These are phyloP conservation scores for Actinia tenebrosa DNA, from an alignment of 64 coral and sea anemone genomes.

Conservation along the genomic window DNA sequence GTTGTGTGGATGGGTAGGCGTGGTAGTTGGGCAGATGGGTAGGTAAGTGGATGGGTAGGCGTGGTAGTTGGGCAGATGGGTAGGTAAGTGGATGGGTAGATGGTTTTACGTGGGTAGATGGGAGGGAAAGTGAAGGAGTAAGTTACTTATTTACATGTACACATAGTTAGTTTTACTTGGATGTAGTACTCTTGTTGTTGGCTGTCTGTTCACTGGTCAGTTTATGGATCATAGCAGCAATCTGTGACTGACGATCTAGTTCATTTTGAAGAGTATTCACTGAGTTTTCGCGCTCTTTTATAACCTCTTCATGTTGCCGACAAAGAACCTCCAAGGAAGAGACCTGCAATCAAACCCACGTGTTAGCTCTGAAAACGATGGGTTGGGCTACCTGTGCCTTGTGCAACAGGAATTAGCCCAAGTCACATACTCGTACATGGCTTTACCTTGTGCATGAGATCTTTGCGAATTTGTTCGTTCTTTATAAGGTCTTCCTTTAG, in stretches of 20 bases:
- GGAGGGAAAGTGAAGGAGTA: neutral
- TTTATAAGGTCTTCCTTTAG: slow-evolving; percentile 15
- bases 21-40: neutral
- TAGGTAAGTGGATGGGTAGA: neutral
- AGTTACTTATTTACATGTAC: neutral
- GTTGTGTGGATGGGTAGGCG: neutral
- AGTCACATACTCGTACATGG: neutral
- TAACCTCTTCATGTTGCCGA: slow-evolving; percentile 78
- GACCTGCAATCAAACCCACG: slow-evolving; percentile 21
- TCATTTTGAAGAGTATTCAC: slow-evolving; percentile 68
- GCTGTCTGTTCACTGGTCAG: slow-evolving; percentile 49
- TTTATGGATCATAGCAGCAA: slow-evolving; percentile 89
- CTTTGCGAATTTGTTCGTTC: slow-evolving; percentile 2
- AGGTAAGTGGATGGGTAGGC: neutral
- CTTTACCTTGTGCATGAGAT: slow-evolving; percentile 13
- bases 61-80: neutral
- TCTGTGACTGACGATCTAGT: slow-evolving; percentile 79
- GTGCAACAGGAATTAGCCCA: neutral
- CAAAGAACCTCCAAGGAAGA: slow-evolving; percentile 69
- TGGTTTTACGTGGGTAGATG: neutral
- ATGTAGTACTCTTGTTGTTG: neutral
- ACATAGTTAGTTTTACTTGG: neutral
- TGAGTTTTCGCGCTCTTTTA: slow-evolving; percentile 74
- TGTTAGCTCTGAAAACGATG: neutral
- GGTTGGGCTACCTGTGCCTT: neutral